These are phyloP conservation scores for Coracias cyanogaster DNA, from an alignment of 2,797 vertebrate species.

Conservation along the genomic window DNA sequence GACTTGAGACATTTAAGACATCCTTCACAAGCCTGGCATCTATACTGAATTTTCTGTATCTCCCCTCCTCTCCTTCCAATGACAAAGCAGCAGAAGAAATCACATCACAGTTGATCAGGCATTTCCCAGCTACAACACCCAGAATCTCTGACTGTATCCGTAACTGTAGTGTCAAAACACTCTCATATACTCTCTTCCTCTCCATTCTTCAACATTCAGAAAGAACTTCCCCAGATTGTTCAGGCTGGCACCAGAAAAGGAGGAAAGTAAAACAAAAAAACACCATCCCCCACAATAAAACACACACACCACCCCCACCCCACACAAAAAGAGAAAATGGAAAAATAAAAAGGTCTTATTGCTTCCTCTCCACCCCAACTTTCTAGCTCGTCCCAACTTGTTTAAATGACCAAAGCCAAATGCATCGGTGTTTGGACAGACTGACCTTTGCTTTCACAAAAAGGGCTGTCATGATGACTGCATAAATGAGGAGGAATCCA, in stretches of 20 bases:
- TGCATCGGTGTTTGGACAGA: not conserved
- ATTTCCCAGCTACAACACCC: not conserved
- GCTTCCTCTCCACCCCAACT: not conserved
- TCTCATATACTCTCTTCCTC: not conserved
- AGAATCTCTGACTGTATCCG: not conserved
- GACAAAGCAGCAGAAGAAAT: not conserved
- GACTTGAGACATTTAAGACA: not conserved
- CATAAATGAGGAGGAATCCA: conserved; percentile 90
- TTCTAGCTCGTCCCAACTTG: not conserved
- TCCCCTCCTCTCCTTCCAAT: not conserved
- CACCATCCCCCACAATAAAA: too few relatives aligned
- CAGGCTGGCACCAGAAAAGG: not conserved
- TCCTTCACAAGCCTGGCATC: not conserved
- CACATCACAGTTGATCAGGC: not conserved
- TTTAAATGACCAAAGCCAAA: not conserved
- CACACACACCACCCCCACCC: too few relatives aligned
- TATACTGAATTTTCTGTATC: not conserved
- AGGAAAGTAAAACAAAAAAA: too few relatives aligned
- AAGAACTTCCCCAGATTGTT: not conserved
- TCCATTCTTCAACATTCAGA: not conserved
- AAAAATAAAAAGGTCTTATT: not conserved
- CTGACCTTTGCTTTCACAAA: conserved; percentile 89
- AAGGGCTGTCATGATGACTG: conserved; percentile 87
- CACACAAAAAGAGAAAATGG: not conserved
- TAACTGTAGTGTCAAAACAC: not conserved